phyloP scores from a whole-genome alignment of 2,113 vertebrate genomes.

The Xenus cinereus region DNA sequence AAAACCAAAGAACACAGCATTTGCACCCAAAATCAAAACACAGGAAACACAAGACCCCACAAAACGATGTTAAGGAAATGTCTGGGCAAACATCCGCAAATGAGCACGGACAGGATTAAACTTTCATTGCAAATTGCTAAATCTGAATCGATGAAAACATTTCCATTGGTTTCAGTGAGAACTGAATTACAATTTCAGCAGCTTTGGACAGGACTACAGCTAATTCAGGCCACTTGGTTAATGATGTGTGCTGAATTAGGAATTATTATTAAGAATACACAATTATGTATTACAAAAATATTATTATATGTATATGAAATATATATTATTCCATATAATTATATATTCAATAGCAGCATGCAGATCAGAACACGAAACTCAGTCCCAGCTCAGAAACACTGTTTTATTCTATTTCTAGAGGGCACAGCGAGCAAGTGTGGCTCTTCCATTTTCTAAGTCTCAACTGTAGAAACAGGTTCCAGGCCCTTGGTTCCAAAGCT shows the following conservation, averaged over 20 bases:
- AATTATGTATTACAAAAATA: neutral
- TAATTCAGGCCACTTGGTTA: neutral
- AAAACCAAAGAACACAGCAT: neutral
- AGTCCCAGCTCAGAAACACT: neutral
- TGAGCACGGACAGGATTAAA: neutral
- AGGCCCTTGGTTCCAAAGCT: neutral
- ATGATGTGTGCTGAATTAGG: neutral
- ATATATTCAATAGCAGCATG: neutral
- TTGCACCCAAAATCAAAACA: constrained; percentile 31
- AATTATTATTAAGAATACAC: neutral
- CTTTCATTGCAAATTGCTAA: neutral
- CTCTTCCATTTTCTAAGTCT: neutral
- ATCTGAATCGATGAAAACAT: neutral
- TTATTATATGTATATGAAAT: neutral
- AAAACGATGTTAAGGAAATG: neutral
- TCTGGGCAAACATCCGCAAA: constrained; percentile 11
- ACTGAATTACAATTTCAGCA: neutral
- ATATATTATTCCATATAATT: neutral
- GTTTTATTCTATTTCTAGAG: neutral
- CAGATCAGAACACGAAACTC: neutral
- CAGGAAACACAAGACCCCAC: neutral
- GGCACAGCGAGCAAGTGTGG: neutral
- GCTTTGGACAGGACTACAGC: neutral
- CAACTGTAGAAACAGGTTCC: neutral
- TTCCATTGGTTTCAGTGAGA: neutral